Conservation (phyloP, 2,888 invertebrate species). For the Latrodectus elegans region DNA sequence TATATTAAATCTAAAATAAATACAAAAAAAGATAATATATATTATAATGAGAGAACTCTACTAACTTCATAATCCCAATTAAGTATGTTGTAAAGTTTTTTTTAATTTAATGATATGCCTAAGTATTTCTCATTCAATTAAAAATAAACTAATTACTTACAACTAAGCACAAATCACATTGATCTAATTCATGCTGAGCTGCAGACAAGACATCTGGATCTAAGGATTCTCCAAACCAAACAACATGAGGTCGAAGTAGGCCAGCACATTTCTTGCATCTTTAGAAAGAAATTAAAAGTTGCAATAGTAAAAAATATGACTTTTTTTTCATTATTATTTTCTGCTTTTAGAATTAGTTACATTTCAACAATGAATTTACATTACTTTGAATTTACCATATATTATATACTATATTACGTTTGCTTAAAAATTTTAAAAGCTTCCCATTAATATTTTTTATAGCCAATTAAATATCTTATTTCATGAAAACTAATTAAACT, state of each 20-base stretch:
- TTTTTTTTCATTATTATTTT: background rate
- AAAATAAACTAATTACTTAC: constrained; percentile 73
- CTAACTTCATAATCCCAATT: too few relatives aligned
- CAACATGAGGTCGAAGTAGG: constrained; percentile 85
- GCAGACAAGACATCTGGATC: constrained; percentile 80
- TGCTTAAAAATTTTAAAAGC: too few relatives aligned
- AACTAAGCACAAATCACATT: constrained; percentile 86
- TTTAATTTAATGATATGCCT: background rate
- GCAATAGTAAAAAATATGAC: background rate
- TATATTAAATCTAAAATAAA: too few relatives aligned
- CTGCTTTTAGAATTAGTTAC: background rate
- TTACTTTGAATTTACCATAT: background rate
- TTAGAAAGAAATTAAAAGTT: background rate
- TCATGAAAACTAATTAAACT: too few relatives aligned
- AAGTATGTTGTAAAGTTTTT: background rate
- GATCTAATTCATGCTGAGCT: constrained; percentile 80
- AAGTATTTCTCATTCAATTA: background rate
- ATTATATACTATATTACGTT: too few relatives aligned
- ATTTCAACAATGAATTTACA: background rate
- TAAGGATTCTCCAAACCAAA: constrained; percentile 91
- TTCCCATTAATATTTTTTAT: too few relatives aligned
- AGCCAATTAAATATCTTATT: too few relatives aligned
- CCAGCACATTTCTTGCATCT: constrained; percentile 82
- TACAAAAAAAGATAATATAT: too few relatives aligned
- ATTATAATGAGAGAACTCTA: too few relatives aligned